A percentile compares a stretch with the other conserved stretches of the same genome.
These are phyloP conservation scores for Liasis olivaceus DNA, from an alignment of 2,797 vertebrate species.

Conservation along the genomic window DNA sequence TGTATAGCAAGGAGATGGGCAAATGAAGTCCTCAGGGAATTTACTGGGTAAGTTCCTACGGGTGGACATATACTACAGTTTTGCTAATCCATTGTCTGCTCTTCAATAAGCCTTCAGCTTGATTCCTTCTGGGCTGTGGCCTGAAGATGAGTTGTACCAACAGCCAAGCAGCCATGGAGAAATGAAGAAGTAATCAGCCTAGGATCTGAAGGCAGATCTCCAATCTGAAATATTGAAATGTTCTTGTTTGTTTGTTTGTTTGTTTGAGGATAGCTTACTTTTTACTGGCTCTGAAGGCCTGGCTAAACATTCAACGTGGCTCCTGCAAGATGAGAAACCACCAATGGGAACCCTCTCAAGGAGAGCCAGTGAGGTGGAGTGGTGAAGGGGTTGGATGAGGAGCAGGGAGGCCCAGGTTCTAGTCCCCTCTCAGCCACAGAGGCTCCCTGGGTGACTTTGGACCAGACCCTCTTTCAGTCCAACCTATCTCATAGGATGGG, in stretches of 20 bases:
- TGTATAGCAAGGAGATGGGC: not conserved
- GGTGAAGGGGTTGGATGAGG: not conserved
- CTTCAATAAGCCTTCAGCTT: not conserved
- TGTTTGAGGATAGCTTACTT: not conserved
- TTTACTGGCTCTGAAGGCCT: not conserved
- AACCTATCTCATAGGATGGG: not conserved
- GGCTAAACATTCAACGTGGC: not conserved
- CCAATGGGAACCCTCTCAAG: not conserved
- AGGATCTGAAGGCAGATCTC: too few species aligned
- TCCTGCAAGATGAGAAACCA: not conserved
- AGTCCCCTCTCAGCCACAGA: not conserved
- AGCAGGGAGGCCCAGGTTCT: not conserved
- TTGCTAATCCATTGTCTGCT: not conserved
- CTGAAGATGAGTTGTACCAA: not conserved
- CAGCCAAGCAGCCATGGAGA: too few species aligned
- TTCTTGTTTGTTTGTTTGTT: too few species aligned
- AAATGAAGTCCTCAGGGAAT: not conserved
- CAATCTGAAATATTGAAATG: too few species aligned
- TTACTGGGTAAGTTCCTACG: not conserved
- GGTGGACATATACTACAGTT: not conserved
- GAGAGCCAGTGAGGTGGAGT: not conserved
- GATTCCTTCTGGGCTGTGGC: not conserved
- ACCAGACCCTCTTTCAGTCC: not conserved
- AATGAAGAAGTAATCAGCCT: too few species aligned
- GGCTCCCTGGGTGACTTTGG: not conserved